These are phyloP conservation scores for Capitella teleta DNA, from an alignment of 1,140 invertebrate genomes.

Conservation along the genomic window DNA sequence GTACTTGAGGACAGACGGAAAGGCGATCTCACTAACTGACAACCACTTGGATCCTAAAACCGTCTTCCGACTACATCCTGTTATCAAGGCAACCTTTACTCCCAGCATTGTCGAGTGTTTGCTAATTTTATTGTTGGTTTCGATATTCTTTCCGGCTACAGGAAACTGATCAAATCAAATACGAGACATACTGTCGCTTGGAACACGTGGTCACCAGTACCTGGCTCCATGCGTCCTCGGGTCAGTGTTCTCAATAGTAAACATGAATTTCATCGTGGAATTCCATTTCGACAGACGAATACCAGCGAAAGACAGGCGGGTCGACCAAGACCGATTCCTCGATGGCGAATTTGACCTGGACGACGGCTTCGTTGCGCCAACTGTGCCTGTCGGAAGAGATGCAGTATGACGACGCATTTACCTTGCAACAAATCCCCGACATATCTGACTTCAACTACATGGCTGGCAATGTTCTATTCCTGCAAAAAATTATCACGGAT, in stretches of 20 bases:
- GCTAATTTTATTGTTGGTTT: too few species aligned
- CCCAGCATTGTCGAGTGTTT: too few species aligned
- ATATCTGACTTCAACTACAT: slow-evolving; percentile 13
- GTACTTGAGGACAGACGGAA: slow-evolving; percentile 11
- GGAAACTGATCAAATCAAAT: slow-evolving; percentile 13
- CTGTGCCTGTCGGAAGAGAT: slow-evolving; percentile 8
- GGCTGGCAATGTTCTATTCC: slow-evolving; percentile 16
- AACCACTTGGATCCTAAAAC: slow-evolving; percentile 13
- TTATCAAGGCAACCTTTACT: slow-evolving; percentile 7
- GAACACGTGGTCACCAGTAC: slow-evolving; percentile 14
- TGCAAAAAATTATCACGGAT: not conserved
- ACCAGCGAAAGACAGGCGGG: too few species aligned
- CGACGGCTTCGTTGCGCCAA: not conserved
- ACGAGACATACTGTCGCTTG: slow-evolving; percentile 14
- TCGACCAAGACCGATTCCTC: slow-evolving; percentile 1
- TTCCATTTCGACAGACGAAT: too few species aligned
- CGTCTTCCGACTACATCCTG: slow-evolving; percentile 17
- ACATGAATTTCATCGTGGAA: too few species aligned
- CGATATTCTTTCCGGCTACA: too few species aligned
- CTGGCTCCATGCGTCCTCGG: slow-evolving; percentile 14
- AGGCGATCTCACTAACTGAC: slow-evolving; percentile 6
- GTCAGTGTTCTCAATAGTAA: too few species aligned
- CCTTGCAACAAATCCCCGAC: slow-evolving; percentile 8
- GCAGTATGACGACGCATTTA: slow-evolving; percentile 15
- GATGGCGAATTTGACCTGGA: slow-evolving; percentile 9